Conservation (phyloP, 2,888 invertebrate species). For the Hirtodrosophila duncani region DNA sequence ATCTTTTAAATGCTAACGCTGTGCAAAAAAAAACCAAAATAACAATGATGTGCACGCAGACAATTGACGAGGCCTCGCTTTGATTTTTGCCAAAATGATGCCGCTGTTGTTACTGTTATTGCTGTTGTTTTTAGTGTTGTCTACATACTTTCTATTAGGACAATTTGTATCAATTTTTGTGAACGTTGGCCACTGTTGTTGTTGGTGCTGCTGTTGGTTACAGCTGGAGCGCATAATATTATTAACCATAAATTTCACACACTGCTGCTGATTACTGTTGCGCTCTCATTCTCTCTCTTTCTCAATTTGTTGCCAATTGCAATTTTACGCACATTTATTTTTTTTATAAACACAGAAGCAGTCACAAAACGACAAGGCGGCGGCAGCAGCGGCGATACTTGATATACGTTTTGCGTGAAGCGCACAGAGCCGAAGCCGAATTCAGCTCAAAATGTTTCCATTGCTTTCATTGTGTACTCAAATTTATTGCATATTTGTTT, state of each 20-base stretch:
- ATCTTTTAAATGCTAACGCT: too few relatives aligned
- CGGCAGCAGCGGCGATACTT: too few relatives aligned
- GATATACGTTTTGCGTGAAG: too few relatives aligned
- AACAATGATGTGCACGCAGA: too few relatives aligned
- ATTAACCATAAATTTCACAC: conserved; percentile 13
- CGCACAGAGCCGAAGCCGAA: conserved; percentile 42
- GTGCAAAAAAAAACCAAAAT: too few relatives aligned
- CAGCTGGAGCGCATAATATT: conserved; percentile 18
- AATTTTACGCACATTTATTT: too few relatives aligned
- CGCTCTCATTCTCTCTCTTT: too few relatives aligned
- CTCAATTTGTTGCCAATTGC: too few relatives aligned
- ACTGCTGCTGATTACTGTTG: conserved; percentile 1
- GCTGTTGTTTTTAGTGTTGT: conserved; percentile 3
- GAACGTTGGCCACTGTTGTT: background rate
- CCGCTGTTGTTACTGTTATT: conserved; percentile 2
- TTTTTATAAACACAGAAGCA: too few relatives aligned
- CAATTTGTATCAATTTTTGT: background rate
- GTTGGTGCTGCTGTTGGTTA: background rate
- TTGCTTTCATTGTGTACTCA: conserved; percentile 43
- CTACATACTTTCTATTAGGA: conserved; percentile 9
- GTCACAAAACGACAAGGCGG: too few relatives aligned
- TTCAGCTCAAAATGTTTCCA: conserved; percentile 45
- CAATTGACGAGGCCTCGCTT: conserved; percentile 18
- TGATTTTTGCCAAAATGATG: conserved; percentile 9
- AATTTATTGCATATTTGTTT: conserved; percentile 54